Percentiles rank a stretch among this genome's conserved stretches.
phyloP scores from a whole-genome alignment of 2,888 invertebrate species.

The Cheilosia vernalis region DNA sequence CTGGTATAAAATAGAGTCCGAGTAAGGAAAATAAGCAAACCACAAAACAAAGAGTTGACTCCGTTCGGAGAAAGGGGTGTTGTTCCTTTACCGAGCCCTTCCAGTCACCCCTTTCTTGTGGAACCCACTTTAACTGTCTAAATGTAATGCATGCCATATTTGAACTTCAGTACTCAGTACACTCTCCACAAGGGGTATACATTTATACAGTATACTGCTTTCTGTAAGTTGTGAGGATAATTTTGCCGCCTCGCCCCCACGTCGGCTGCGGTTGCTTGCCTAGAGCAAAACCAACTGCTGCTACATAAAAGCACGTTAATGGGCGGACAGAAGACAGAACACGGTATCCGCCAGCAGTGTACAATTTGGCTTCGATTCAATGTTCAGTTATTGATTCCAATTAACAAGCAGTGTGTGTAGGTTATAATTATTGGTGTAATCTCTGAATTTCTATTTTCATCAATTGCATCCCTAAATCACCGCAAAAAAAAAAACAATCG shows the following conservation, averaged over 20 bases:
- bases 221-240: no score
- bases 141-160: no score
- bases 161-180: no score
- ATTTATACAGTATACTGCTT: no score
- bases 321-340: constrained; percentile 6
- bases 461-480: constrained; percentile 23
- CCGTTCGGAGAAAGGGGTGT: no score
- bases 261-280: constrained; percentile 18
- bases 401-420: constrained; percentile 54
- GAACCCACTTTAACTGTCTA: no score
- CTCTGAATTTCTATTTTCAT: constrained; percentile 50
- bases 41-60: no score
- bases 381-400: constrained; percentile 63
- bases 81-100: no score
- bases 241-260: background rate
- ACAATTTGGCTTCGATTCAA: constrained; percentile 53
- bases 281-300: constrained; percentile 51
- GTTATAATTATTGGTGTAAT: constrained; percentile 49
- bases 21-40: no score
- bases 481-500: background rate
- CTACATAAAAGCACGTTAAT: constrained; percentile 38
- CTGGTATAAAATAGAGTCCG: no score
- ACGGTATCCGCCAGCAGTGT: constrained; percentile 20
- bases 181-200: no score
- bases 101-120: no score